phyloP scores from a whole-genome alignment of 1,140 invertebrate species.

The Hylyphantes graminicola region DNA sequence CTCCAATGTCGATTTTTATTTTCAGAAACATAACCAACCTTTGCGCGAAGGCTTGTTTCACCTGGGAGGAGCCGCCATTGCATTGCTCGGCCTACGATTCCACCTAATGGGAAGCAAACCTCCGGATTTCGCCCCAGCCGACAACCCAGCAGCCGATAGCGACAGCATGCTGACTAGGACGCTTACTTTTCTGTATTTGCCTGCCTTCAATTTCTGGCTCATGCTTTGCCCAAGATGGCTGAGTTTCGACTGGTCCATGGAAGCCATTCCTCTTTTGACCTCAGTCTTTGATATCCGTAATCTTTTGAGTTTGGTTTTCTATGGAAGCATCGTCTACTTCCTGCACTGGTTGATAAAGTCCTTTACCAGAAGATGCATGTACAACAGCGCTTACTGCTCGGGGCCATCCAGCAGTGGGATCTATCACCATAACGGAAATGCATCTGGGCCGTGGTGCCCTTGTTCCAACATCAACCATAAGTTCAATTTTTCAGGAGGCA shows the following conservation, averaged over 20 bases:
- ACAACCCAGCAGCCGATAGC: slow-evolving; percentile 69
- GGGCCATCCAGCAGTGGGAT: not conserved
- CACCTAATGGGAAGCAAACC: slow-evolving; percentile 65
- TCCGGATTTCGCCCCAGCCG: slow-evolving; percentile 67
- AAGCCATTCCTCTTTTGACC: slow-evolving; percentile 84
- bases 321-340: slow-evolving; percentile 65
- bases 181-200: slow-evolving; percentile 88
- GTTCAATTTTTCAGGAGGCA: not conserved
- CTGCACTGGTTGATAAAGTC: slow-evolving; percentile 15
- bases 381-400: slow-evolving; percentile 16
- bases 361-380: not conserved
- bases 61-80: slow-evolving; percentile 69
- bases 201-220: slow-evolving; percentile 85
- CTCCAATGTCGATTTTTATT: slow-evolving; percentile 41
- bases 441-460: slow-evolving; percentile 15
- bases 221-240: slow-evolving; percentile 83
- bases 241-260: slow-evolving; percentile 97
- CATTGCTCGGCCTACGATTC: slow-evolving; percentile 65
- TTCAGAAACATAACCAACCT: slow-evolving; percentile 73
- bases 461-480: slow-evolving; percentile 11
- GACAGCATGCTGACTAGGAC: slow-evolving; percentile 66
- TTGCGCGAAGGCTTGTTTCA: slow-evolving; percentile 73
- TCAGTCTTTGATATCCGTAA: slow-evolving; percentile 81
- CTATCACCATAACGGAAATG: not conserved
- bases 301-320: slow-evolving; percentile 78